phyloP scores from a whole-genome alignment of 2,113 vertebrate genomes.

The Nesospiza acunhae region DNA sequence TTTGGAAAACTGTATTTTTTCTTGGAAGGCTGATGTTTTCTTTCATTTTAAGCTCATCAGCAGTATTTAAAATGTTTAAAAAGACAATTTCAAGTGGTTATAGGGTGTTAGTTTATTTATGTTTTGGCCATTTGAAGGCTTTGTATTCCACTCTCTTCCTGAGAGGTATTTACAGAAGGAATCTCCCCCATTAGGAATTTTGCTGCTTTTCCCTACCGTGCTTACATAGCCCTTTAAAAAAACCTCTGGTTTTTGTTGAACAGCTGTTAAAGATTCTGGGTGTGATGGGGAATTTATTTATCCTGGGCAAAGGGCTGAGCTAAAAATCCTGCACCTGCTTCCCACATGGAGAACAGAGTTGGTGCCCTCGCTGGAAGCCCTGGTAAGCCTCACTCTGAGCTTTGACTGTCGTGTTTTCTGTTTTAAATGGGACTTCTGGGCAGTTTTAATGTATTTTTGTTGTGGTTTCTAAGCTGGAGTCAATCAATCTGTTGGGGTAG shows the following conservation, averaged over 20 bases:
- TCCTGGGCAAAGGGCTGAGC: neutral
- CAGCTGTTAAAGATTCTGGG: neutral
- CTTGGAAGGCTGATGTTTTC: neutral
- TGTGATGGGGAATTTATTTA: neutral
- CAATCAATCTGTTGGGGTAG: neutral
- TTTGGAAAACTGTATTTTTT: neutral
- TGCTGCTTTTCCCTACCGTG: neutral
- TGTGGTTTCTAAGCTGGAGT: neutral
- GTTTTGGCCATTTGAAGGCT: neutral
- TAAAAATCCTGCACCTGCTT: neutral
- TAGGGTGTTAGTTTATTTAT: neutral
- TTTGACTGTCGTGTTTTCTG: accelerated
- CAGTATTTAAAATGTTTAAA: constrained; percentile 1
- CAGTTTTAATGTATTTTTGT: neutral
- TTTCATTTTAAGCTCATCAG: constrained; percentile 34
- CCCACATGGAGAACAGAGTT: accelerated
- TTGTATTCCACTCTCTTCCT: neutral
- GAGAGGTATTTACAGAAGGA: neutral
- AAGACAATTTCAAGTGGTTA: neutral
- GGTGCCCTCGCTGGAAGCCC: neutral
- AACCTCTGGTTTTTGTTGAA: accelerated
- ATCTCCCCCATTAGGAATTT: neutral
- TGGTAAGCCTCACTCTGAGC: neutral
- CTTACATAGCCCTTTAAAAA: neutral
- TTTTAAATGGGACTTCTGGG: neutral